phyloP scores from a whole-genome alignment of 2,888 invertebrate genomes.

The Adineta ricciae region DNA sequence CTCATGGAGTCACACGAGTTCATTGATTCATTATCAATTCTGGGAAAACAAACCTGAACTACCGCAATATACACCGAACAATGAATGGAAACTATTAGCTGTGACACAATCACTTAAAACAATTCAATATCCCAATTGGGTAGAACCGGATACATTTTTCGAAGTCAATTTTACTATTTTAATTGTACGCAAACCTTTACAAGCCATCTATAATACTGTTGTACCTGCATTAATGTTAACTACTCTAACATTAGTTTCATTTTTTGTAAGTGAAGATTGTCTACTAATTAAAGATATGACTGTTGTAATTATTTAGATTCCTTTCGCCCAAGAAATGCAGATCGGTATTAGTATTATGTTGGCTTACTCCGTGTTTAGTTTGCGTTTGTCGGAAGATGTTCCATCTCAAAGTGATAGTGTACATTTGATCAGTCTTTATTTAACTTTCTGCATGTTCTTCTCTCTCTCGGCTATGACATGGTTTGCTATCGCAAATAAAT shows the following conservation, averaged over 20 bases:
- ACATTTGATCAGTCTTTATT: conserved; percentile 30
- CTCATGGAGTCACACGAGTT: conserved; percentile 29
- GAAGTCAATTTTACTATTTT: conserved; percentile 31
- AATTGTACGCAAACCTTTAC: conserved; percentile 32
- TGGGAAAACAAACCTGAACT: conserved; percentile 3
- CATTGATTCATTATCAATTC: conserved; percentile 29
- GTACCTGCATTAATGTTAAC: conserved; percentile 33
- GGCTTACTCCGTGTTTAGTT: conserved; percentile 32
- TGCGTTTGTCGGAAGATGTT: conserved; percentile 31
- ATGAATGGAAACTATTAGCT: conserved; percentile 32
- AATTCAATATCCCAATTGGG: conserved; percentile 25
- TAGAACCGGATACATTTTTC: conserved; percentile 30
- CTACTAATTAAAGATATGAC: background rate
- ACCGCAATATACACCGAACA: conserved; percentile 28
- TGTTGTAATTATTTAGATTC: conserved; percentile 11
- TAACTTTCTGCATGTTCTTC: conserved; percentile 33
- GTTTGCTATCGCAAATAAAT: conserved; percentile 28
- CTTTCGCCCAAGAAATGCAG: conserved; percentile 34
- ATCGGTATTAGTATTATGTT: conserved; percentile 34
- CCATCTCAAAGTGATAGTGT: conserved; percentile 32
- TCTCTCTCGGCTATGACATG: conserved; percentile 33
- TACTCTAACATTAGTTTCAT: conserved; percentile 28
- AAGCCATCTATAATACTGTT: conserved; percentile 33
- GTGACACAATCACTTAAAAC: conserved; percentile 23
- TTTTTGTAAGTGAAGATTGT: conserved; percentile 3